Conservation (phyloP, 2,113 vertebrate species). For the Cryptomyrus ogoouensis region DNA sequence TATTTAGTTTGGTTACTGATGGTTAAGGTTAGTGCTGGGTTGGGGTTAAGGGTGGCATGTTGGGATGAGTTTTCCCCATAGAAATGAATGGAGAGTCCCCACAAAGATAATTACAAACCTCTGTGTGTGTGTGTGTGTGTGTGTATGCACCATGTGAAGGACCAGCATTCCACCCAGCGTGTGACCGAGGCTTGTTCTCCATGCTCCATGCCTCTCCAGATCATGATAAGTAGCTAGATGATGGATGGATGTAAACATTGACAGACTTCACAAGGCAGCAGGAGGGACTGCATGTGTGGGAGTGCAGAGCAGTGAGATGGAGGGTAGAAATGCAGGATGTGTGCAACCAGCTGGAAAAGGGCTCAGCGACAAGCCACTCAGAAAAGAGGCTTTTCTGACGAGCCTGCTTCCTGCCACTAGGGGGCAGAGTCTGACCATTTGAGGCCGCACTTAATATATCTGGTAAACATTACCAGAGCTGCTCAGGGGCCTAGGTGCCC, state of each 20-base stretch:
- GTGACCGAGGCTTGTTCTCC: neutral
- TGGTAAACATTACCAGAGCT: neutral
- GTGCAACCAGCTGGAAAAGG: neutral
- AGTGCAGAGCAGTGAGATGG: neutral
- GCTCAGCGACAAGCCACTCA: neutral
- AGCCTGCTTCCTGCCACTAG: neutral
- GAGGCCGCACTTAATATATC: neutral
- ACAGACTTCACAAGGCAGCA: neutral
- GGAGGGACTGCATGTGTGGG: conserved; percentile 1
- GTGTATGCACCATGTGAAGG: neutral
- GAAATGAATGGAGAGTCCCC: neutral
- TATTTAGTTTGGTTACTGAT: neutral
- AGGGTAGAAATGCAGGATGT: neutral
- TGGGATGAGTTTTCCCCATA: neutral
- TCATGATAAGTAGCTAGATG: neutral
- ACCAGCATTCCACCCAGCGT: neutral
- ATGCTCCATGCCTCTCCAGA: neutral
- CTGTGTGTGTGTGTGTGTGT: neutral
- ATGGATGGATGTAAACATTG: neutral
- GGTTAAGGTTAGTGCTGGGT: neutral
- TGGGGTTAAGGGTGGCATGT: neutral
- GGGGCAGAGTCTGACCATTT: neutral
- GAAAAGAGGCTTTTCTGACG: neutral
- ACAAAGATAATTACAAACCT: neutral
- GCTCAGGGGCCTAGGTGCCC: neutral